Percentiles rank a stretch among this genome's conserved stretches.
These are phyloP conservation scores for Botrylloides violaceus DNA, from an alignment of 23 tunicate genomes.

Conservation along the genomic window DNA sequence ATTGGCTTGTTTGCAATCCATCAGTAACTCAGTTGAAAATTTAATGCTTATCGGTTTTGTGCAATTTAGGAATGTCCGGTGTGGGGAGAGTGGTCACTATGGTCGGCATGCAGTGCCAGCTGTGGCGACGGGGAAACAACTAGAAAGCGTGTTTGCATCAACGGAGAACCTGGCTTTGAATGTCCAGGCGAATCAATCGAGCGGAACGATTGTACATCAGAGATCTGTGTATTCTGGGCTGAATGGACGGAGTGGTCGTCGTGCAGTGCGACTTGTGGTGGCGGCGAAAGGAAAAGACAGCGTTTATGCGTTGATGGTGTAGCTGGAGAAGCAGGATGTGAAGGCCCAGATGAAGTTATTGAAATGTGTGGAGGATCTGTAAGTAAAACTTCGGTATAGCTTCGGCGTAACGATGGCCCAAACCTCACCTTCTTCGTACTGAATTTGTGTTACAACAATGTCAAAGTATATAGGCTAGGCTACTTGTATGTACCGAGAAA, in stretches of 20 bases:
- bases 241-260: conserved; percentile 58
- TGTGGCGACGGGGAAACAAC: conserved; percentile 24
- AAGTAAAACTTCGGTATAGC: too few relatives aligned
- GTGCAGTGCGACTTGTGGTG: conserved; percentile 64
- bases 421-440: too few relatives aligned
- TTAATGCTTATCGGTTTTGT: too few relatives aligned
- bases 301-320: conserved; percentile 45
- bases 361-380: conserved; percentile 32
- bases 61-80: conserved; percentile 26
- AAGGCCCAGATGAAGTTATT: conserved; percentile 24
- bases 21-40: too few relatives aligned
- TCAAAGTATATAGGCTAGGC: too few relatives aligned
- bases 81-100: conserved; percentile 25
- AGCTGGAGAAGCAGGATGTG: conserved; percentile 25
- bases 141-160: conserved; percentile 32
- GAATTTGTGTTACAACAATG: too few relatives aligned
- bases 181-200: conserved; percentile 33
- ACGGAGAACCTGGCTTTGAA: conserved; percentile 46
- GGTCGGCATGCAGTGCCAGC: conserved; percentile 21
- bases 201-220: background rate
- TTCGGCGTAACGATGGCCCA: too few relatives aligned
- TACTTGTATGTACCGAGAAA: too few relatives aligned
- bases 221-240: conserved; percentile 26
- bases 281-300: conserved; percentile 40
- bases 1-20: too few relatives aligned